phyloP scores from a whole-genome alignment of 2,113 vertebrate species.

The Uria lomvia region DNA sequence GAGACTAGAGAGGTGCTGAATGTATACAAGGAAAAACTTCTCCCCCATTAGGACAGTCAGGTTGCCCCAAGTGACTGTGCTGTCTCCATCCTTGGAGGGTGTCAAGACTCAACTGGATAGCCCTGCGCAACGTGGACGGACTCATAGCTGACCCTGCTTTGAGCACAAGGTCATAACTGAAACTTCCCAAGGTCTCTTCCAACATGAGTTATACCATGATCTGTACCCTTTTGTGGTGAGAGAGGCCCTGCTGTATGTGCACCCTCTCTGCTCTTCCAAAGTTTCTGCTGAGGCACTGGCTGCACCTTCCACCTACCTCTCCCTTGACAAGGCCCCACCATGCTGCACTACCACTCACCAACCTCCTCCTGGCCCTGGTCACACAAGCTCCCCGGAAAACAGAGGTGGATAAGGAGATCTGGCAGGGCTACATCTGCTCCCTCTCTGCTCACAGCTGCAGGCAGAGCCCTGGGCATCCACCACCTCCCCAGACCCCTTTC shows the following conservation, averaged over 20 bases:
- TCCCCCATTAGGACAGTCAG: not conserved
- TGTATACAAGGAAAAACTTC: not conserved
- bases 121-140: not conserved
- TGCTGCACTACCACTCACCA: not conserved
- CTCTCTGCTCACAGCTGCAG: not conserved
- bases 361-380: not conserved
- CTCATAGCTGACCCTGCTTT: not conserved
- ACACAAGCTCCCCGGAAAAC: not conserved
- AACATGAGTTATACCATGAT: not conserved
- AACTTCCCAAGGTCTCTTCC: not conserved
- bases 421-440: not conserved
- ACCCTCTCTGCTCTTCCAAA: not conserved
- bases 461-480: not conserved
- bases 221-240: not conserved
- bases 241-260: too few species aligned
- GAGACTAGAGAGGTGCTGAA: not conserved
- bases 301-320: not conserved
- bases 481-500: accelerated
- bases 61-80: not conserved
- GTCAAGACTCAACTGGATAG: not conserved
- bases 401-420: not conserved
- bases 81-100: not conserved
- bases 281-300: not conserved
- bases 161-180: not conserved
- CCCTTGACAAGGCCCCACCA: not conserved